phyloP scores from a whole-genome alignment of 2,113 vertebrate species.

The Muntiacus reevesi region DNA sequence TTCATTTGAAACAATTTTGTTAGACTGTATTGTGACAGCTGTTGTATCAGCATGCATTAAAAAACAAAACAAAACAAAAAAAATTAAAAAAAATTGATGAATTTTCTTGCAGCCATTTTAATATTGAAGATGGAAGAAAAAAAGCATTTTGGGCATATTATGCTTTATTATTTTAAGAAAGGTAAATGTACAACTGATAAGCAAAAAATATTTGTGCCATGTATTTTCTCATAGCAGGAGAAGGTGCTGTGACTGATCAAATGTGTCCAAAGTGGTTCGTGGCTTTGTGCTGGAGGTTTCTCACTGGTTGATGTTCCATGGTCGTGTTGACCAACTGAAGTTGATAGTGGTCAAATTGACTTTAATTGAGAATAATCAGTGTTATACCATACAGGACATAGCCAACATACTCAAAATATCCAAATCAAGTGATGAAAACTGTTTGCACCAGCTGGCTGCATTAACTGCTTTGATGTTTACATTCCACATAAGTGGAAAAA shows the following conservation, averaged over 20 bases:
- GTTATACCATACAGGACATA: neutral
- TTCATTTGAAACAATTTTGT: neutral
- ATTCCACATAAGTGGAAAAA: neutral
- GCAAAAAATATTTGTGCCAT: neutral
- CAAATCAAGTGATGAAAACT: neutral
- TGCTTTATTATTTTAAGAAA: neutral
- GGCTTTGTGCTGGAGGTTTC: neutral
- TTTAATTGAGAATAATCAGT: neutral
- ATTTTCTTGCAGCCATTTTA: no score
- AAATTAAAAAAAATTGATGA: no score
- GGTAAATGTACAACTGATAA: neutral
- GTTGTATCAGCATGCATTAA: neutral
- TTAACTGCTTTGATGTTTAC: neutral
- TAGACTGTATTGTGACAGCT: neutral
- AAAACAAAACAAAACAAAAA: neutral
- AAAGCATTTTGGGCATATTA: neutral
- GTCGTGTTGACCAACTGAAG: neutral
- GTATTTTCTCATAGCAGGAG: neutral
- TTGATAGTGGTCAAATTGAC: neutral
- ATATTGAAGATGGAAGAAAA: neutral
- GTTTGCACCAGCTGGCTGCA: neutral
- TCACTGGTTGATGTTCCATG: neutral
- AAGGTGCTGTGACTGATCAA: neutral
- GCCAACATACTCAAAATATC: neutral
- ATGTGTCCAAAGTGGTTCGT: neutral